Percentiles rank a stretch among this genome's conserved stretches.
Conservation (phyloP, 2,797 vertebrate species). For the Oreochromis mossambicus region DNA sequence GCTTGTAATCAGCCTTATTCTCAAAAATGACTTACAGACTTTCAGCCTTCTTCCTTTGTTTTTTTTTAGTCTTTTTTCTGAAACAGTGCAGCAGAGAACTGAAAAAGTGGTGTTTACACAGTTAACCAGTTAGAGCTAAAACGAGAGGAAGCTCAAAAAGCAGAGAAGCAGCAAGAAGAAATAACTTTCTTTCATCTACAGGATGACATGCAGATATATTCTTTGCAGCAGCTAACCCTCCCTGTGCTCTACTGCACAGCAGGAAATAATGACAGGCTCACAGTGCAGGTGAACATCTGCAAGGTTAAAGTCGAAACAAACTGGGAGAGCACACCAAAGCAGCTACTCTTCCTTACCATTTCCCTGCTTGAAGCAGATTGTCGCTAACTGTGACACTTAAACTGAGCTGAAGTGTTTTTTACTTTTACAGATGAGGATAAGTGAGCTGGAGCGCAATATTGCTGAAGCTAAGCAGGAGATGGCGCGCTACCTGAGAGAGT, state of each 20-base stretch:
- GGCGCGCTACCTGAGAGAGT: slow-evolving; percentile 84
- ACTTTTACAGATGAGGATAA: slow-evolving; percentile 75
- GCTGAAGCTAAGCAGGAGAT: slow-evolving; percentile 85
- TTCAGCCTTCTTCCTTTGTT: not conserved
- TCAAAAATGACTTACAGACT: not conserved
- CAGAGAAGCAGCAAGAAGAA: not conserved
- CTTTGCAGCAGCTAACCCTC: slow-evolving; percentile 2
- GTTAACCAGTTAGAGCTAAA: not conserved
- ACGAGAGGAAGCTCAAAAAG: not conserved
- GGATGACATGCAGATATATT: not conserved
- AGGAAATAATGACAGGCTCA: not conserved
- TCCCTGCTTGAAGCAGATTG: not conserved
- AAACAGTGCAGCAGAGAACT: not conserved
- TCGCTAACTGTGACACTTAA: not conserved
- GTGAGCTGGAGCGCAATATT: slow-evolving; percentile 81
- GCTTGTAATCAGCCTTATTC: not conserved
- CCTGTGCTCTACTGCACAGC: not conserved
- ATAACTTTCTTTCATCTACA: not conserved
- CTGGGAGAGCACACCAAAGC: not conserved
- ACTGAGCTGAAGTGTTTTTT: not conserved
- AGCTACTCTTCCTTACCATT: not conserved
- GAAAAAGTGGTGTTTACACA: not conserved
- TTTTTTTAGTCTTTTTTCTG: not conserved
- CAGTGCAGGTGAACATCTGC: not conserved
- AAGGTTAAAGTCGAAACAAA: not conserved